Evolutionary conservation across 2,113 vertebrate species (phyloP).

Genomic region (Amphilophus citrinellus): DNA sequence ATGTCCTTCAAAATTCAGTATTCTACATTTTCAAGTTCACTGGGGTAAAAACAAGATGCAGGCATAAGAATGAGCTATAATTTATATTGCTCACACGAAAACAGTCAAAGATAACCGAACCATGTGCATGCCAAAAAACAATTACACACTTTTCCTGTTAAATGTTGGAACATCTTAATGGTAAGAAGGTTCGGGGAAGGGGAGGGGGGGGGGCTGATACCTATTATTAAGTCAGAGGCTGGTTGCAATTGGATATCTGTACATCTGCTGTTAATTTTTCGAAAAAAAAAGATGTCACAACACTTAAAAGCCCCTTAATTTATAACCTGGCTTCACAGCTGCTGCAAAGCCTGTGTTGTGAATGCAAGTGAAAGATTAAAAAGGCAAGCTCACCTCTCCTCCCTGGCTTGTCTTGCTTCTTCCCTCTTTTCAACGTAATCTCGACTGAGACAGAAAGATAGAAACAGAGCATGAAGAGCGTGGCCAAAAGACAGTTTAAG

Average conservation of each 20-base stretch:
- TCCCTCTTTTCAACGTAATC: constrained; percentile 93
- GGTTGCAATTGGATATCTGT: constrained; percentile 24
- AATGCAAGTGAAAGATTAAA: neutral
- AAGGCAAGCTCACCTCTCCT: constrained; percentile 89
- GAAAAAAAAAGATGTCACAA: constrained; percentile 23
- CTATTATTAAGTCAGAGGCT: constrained; percentile 51
- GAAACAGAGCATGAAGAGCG: neutral
- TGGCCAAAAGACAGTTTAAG: neutral
- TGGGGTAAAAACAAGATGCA: neutral
- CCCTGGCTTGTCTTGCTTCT: constrained; percentile 91
- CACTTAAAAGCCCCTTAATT: constrained; percentile 18
- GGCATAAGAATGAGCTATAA: neutral
- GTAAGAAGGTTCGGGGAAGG: constrained; percentile 21
- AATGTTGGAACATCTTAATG: constrained; percentile 57
- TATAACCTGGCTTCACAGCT: constrained; percentile 25
- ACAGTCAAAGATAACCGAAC: constrained; percentile 13
- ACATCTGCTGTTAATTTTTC: constrained; percentile 64
- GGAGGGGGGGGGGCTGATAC: constrained; percentile 45
- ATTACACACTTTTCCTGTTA: constrained; percentile 76
- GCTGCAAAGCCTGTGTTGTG: neutral
- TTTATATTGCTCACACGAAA: neutral
- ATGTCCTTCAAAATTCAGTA: neutral
- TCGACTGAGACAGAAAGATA: constrained; percentile 79
- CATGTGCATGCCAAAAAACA: constrained; percentile 56
- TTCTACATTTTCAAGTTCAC: constrained; percentile 15